Percentiles rank a stretch among this genome's conserved stretches.
Conservation (phyloP, 2,888 invertebrate species). For the Cerceris rybyensis region DNA sequence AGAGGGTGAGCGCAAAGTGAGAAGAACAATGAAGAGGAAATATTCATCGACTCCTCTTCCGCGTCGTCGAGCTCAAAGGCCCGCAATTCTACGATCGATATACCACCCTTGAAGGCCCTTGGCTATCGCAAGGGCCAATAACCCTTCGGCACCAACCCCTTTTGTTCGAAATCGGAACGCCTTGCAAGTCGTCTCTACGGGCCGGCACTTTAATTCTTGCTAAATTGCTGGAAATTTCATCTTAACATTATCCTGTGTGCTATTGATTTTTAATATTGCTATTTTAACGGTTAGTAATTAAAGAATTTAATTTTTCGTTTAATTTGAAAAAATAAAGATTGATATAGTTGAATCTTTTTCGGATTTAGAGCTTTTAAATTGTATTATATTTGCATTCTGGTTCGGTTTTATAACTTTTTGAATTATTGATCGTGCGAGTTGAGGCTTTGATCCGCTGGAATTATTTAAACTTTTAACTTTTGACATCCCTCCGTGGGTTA, state of each 20-base stretch:
- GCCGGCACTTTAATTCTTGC: not conserved
- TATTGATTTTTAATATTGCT: no score
- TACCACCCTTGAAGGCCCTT: constrained; percentile 6
- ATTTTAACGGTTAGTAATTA: no score
- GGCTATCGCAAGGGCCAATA: constrained; percentile 29
- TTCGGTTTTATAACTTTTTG: no score
- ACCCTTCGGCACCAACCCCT: constrained; percentile 7
- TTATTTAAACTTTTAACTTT: no score
- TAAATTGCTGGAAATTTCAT: not conserved
- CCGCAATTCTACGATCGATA: constrained; percentile 35
- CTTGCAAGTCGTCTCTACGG: not conserved
- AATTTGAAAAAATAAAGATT: no score
- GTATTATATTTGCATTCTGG: no score
- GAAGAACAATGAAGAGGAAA: constrained; percentile 36
- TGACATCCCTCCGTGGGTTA: no score
- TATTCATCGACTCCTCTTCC: constrained; percentile 33
- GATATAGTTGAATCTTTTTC: no score
- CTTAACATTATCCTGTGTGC: not conserved
- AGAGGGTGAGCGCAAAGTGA: not conserved
- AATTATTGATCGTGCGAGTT: no score
- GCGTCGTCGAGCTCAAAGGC: constrained; percentile 24
- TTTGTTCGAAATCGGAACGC: constrained; percentile 21
- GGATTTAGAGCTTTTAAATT: no score
- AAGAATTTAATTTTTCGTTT: no score
- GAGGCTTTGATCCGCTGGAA: no score